Evolutionary conservation across 1,140 invertebrate genomes (phyloP), one percentile per base, ranked within the genome.

Genomic region (Drosophila takahashii): DNA sequence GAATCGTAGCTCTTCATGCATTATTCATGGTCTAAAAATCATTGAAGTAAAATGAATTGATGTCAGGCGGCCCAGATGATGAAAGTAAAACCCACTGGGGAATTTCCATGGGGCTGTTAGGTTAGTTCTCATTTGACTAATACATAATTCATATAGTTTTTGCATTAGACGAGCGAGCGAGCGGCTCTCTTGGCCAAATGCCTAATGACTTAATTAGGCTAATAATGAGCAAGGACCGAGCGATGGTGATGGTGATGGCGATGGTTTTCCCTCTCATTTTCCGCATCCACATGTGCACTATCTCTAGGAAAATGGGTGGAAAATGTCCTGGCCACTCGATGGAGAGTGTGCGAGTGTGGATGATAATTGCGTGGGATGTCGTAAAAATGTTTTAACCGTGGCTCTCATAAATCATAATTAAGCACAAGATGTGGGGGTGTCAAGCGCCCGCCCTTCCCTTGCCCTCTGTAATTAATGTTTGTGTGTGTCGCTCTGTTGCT

Each of bases 151-250:
- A 87, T 87, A 77, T 83, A 79, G 79, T 83, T 89, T 83, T 79
- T 79, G 71, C 76, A 72, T 83, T 76, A 65, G 39, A 22, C 9
- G 34, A 3, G 48, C 58, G 34, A 3, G 48, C 58, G 62, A 54
- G 22, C 22, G 22, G 1, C 62, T 52, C 71, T 54, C 44, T 74
- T 64, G 52, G 74, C 75, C 83, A 76, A 83, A 79, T 79, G 61
- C 66, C 72, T 79, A 89, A 84, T 87, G 84, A 87, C 84, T 89
- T 89, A 87, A 87, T 87, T 89, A 87, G 76, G 45, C 79, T 80
- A 80, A 84, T 87, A 81, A 87, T 73, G 69, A 77, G 78, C 18
- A 22, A 65, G 39, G 18, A 42, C 57, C 9, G 11, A 27, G 47
- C 29, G 13, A 15, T 34, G 22, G 22, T 22, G 22, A 15, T 34